These are phyloP conservation scores for Drosophila acutilabella DNA, from an alignment of 2,888 invertebrate species.

Conservation along the genomic window DNA sequence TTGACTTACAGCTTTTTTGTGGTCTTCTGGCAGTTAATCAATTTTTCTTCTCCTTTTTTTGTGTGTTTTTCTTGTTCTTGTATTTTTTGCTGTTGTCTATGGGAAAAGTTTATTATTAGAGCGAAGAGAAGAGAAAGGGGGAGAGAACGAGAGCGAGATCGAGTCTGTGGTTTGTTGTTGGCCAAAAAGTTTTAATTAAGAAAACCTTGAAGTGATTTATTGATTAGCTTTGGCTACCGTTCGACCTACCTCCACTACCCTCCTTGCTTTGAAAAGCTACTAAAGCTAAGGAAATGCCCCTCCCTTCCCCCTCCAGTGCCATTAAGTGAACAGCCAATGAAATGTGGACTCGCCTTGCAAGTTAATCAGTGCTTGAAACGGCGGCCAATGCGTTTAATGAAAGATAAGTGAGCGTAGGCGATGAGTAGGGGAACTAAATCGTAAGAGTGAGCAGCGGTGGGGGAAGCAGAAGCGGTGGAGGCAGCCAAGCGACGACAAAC, in stretches of 20 bases:
- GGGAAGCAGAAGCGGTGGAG: conserved; percentile 3
- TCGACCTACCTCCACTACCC: neutral
- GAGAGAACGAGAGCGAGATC: neutral
- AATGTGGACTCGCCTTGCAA: conserved; percentile 51
- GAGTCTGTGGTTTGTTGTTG: conserved; percentile 65
- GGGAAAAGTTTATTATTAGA: conserved; percentile 66
- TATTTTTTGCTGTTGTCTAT: conserved; percentile 15
- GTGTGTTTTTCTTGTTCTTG: conserved; percentile 18
- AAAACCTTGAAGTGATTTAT: conserved; percentile 84
- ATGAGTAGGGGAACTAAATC: conserved; percentile 14
- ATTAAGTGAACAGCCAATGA: conserved; percentile 55
- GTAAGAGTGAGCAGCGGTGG: neutral
- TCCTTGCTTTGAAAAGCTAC: neutral
- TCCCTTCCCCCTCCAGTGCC: conserved; percentile 10
- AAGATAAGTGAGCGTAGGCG: conserved; percentile 48
- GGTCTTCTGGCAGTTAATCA: conserved; percentile 75
- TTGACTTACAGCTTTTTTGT: conserved; percentile 60
- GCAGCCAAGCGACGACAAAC: conserved; percentile 53
- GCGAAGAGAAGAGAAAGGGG: neutral
- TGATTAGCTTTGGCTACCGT: conserved; percentile 66
- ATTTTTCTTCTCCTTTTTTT: conserved; percentile 61
- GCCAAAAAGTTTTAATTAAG: conserved; percentile 83
- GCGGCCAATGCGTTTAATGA: conserved; percentile 54
- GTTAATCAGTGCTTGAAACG: conserved; percentile 58
- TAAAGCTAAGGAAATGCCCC: conserved; percentile 19